These are phyloP conservation scores for Falco punctatus DNA, from an alignment of 2,113 vertebrate species.

Conservation along the genomic window DNA sequence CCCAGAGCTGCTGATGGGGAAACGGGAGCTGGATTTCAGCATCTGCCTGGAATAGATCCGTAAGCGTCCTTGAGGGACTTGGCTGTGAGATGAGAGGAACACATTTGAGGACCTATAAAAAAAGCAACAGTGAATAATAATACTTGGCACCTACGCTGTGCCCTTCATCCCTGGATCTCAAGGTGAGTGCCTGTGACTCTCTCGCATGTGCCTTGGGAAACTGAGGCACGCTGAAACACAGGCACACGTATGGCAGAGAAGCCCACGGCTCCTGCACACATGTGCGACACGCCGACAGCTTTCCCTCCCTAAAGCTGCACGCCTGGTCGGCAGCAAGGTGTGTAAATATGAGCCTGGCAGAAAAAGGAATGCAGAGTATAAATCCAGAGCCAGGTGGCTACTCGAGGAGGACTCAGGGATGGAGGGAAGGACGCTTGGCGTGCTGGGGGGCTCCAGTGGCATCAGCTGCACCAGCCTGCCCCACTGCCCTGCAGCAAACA, in stretches of 20 bases:
- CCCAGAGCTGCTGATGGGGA: conserved; percentile 1
- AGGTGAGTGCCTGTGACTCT: not conserved
- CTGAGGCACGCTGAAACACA: not conserved
- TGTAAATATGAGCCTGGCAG: not conserved
- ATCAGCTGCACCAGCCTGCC: not conserved
- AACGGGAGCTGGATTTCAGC: conserved; percentile 34
- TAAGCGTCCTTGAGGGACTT: not conserved
- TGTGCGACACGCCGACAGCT: not conserved
- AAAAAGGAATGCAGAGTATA: not conserved
- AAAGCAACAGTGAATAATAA: not conserved
- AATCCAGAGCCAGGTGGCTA: not conserved
- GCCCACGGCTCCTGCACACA: not conserved
- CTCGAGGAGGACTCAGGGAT: fast-evolving
- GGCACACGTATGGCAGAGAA: fast-evolving
- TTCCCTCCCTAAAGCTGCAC: not conserved
- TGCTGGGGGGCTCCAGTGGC: not conserved
- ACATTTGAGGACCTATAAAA: not conserved
- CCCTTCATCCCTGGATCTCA: not conserved
- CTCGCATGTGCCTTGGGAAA: not conserved
- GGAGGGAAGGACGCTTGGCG: not conserved
- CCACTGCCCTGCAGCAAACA: not conserved
- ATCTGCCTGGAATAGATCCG: not conserved
- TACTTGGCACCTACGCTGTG: fast-evolving
- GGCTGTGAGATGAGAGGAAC: not conserved
- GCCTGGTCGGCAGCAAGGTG: not conserved